Percentiles rank a stretch among this genome's conserved stretches.
Evolutionary conservation across 2,113 vertebrate species (phyloP).

Genomic region (Barbus barbus): DNA sequence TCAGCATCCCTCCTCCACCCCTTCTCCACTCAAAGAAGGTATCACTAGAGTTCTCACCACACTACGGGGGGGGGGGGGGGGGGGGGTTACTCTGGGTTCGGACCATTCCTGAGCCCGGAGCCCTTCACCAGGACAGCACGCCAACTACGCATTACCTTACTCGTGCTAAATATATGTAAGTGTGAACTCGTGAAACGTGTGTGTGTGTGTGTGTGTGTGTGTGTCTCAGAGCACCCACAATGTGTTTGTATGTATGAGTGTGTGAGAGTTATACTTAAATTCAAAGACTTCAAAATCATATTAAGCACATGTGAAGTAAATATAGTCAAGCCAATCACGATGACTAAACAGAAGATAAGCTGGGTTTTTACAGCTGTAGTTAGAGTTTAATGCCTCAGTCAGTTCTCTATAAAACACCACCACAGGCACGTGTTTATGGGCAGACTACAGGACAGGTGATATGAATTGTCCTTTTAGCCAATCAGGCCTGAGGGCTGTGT

Average conservation of each 20-base stretch:
- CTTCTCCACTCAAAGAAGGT: too few species aligned
- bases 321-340: background rate
- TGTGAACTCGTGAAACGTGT: too few species aligned
- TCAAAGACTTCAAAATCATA: background rate
- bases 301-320: background rate
- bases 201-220: conserved; percentile 18
- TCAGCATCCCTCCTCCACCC: too few species aligned
- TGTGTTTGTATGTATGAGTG: conserved; percentile 18
- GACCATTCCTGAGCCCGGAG: too few species aligned
- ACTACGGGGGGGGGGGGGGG: too few species aligned
- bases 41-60: too few species aligned
- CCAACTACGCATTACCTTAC: too few species aligned
- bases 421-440: background rate
- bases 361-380: background rate
- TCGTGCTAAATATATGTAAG: too few species aligned
- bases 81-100: too few species aligned
- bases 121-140: too few species aligned
- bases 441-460: conserved; percentile 44
- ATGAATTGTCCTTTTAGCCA: conserved; percentile 31
- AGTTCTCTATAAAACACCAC: conserved; percentile 4
- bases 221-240: conserved; percentile 24
- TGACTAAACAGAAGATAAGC: background rate
- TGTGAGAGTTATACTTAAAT: background rate
- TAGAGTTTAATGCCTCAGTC: conserved; percentile 15
- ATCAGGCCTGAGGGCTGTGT: conserved; percentile 11